Conservation (phyloP, 2,888 invertebrate species). For the Caenorhabditis japonica region DNA sequence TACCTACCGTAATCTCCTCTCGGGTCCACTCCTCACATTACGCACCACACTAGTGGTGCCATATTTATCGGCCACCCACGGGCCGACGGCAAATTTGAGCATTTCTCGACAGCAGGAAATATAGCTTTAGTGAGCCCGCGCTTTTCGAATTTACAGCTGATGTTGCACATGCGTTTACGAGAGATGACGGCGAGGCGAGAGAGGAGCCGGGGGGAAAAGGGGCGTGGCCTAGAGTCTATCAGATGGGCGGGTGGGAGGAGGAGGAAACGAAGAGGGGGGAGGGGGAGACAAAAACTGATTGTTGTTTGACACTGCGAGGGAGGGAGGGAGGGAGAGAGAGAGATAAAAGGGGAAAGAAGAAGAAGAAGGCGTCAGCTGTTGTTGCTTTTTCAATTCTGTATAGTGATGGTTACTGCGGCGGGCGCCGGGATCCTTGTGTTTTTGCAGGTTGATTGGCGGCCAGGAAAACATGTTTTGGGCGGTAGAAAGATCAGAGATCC, state of each 20-base stretch:
- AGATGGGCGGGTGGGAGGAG: conserved; percentile 25
- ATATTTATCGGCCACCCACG: conserved; percentile 66
- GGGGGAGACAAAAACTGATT: conserved; percentile 40
- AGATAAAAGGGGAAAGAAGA: conserved; percentile 19
- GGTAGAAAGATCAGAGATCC: too few relatives aligned
- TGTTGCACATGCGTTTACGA: conserved; percentile 15
- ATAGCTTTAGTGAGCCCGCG: not conserved
- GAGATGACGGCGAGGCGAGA: conserved; percentile 19
- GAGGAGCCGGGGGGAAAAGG: conserved; percentile 14
- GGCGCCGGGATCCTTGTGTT: too few relatives aligned
- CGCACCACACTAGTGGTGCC: conserved; percentile 33
- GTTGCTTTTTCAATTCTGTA: conserved; percentile 37
- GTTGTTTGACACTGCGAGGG: conserved; percentile 44
- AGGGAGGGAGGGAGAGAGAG: conserved; percentile 17
- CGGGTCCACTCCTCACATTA: conserved; percentile 15
- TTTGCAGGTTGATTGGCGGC: too few relatives aligned
- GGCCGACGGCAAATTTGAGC: conserved; percentile 71
- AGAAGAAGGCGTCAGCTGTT: conserved; percentile 47
- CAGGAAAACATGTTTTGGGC: too few relatives aligned
- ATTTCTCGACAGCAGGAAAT: conserved; percentile 34
- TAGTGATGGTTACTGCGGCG: too few relatives aligned
- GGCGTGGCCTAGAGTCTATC: conserved; percentile 40
- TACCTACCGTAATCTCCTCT: conserved; percentile 45
- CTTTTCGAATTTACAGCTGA: conserved; percentile 41
- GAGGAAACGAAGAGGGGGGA: conserved; percentile 2